Percentiles rank a stretch among this genome's conserved stretches.
phyloP scores from a whole-genome alignment of 2,797 vertebrate genomes.

The Streptopelia turtur region DNA sequence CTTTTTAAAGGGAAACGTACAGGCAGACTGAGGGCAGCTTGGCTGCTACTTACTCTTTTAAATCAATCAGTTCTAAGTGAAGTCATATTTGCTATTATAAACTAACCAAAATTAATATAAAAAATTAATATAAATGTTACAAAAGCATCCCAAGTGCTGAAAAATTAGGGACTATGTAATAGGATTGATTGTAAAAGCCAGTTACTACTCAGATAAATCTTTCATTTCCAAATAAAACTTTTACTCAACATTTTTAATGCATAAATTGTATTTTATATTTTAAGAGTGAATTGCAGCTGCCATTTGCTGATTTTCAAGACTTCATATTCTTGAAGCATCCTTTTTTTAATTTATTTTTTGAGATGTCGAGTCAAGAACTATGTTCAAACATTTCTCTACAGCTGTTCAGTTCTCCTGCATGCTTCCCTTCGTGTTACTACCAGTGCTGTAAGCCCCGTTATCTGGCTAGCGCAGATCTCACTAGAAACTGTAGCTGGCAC shows the following conservation, averaged over 20 bases:
- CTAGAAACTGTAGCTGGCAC: not conserved
- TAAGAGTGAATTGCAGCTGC: not conserved
- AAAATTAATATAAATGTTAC: not conserved
- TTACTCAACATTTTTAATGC: not conserved
- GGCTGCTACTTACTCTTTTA: not conserved
- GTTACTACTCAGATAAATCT: not conserved
- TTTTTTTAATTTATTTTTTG: not conserved
- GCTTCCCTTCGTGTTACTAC: not conserved
- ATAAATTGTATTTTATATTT: not conserved
- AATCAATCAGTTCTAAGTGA: not conserved
- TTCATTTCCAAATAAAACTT: not conserved
- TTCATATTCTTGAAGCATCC: not conserved
- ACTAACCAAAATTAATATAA: not conserved
- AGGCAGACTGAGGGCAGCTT: not conserved
- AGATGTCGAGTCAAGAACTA: not conserved
- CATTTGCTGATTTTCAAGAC: not conserved
- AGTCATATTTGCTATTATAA: not conserved
- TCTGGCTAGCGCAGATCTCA: not conserved
- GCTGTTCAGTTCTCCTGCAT: not conserved
- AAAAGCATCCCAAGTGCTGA: not conserved
- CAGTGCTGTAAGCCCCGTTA: not conserved
- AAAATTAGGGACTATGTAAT: not conserved
- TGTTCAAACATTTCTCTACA: not conserved
- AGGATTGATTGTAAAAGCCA: not conserved
- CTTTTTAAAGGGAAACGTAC: not conserved